Evolutionary conservation across 1,140 invertebrate genomes (phyloP).

Genomic region (Drosophila ananassae): DNA sequence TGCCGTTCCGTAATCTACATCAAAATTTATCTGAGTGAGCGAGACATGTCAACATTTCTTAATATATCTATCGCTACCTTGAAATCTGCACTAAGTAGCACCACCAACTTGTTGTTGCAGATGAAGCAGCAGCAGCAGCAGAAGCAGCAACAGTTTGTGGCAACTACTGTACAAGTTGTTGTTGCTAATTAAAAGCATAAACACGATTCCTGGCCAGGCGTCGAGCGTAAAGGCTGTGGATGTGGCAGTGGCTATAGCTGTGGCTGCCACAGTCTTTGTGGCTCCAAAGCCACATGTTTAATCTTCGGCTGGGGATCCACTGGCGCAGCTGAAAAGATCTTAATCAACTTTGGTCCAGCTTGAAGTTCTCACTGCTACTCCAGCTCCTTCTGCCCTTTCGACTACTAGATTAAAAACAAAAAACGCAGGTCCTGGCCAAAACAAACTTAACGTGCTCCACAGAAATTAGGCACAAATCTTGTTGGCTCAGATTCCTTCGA

Average conservation of each 20-base stretch:
- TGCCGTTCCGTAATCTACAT: constrained; percentile 68
- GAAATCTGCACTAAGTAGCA: constrained; percentile 80
- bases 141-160: constrained; percentile 24
- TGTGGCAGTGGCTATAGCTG: constrained; percentile 6
- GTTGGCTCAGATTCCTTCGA: constrained; percentile 46
- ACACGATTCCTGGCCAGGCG: constrained; percentile 82
- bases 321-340: constrained; percentile 66
- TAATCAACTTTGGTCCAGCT: constrained; percentile 58
- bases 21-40: constrained; percentile 81
- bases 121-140: constrained; percentile 15
- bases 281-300: constrained; percentile 63
- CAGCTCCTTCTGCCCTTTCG: constrained; percentile 42
- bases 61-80: constrained; percentile 81
- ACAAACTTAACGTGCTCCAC: constrained; percentile 66
- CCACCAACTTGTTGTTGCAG: constrained; percentile 57
- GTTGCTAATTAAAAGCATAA: constrained; percentile 83
- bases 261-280: constrained; percentile 3
- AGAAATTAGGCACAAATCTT: constrained; percentile 80
- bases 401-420: constrained; percentile 50
- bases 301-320: constrained; percentile 59
- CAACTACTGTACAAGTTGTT: constrained; percentile 81
- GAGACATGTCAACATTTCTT: constrained; percentile 82
- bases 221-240: constrained; percentile 54
- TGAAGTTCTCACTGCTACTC: constrained; percentile 19
- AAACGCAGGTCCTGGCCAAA: constrained; percentile 10